Evolutionary conservation across 2,113 vertebrate genomes (phyloP).

Genomic region (Spea bombifrons): DNA sequence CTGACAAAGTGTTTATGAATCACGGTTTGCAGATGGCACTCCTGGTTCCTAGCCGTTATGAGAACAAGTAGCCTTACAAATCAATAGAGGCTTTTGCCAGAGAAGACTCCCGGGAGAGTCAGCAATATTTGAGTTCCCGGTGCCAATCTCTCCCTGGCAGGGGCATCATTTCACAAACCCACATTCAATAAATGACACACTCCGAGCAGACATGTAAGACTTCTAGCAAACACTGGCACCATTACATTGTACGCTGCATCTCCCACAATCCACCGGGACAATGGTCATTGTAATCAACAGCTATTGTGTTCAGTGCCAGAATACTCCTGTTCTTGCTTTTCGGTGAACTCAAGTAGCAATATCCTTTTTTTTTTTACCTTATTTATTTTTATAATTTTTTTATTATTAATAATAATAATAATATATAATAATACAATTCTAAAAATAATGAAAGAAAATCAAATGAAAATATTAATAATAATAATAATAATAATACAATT

Average conservation of each 20-base stretch:
- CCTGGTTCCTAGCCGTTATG: constrained; percentile 73
- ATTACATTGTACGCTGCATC: neutral
- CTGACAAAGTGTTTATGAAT: constrained; percentile 83
- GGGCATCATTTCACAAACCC: constrained; percentile 64
- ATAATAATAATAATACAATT: too few species aligned
- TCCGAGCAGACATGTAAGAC: constrained; percentile 62
- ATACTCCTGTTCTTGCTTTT: too few species aligned
- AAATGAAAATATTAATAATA: too few species aligned
- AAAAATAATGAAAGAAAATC: too few species aligned
- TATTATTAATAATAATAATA: too few species aligned
- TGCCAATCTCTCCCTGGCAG: constrained; percentile 72
- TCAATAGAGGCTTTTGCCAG: constrained; percentile 71
- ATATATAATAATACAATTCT: too few species aligned
- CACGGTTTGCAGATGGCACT: constrained; percentile 83
- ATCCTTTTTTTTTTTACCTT: too few species aligned
- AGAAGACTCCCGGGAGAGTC: constrained; percentile 74
- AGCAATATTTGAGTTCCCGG: constrained; percentile 69
- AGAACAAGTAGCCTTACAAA: constrained; percentile 72
- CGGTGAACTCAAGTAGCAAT: too few species aligned
- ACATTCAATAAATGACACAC: constrained; percentile 65
- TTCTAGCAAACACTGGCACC: constrained; percentile 7
- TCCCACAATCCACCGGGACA: neutral
- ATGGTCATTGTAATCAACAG: neutral
- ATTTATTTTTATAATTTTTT: too few species aligned
- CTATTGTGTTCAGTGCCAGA: too few species aligned